phyloP scores from a whole-genome alignment of 2,113 vertebrate species.

The Hemiprocne comata region DNA sequence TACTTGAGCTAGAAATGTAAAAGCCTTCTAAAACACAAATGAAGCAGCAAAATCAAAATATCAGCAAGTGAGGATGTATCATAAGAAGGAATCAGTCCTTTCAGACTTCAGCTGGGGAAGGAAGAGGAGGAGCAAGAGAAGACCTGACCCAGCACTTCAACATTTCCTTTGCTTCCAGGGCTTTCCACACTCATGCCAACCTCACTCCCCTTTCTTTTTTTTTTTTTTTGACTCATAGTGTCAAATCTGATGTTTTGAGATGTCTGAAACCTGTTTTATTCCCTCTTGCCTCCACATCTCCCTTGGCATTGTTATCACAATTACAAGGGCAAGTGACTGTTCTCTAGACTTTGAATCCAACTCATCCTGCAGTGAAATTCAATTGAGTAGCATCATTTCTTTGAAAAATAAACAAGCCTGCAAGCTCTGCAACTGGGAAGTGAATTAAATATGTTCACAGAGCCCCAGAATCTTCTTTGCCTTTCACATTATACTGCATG shows the following conservation, averaged over 20 bases:
- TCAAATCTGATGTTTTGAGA: background rate
- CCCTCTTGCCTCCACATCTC: background rate
- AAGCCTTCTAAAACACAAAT: constrained; percentile 56
- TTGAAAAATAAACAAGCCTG: constrained; percentile 62
- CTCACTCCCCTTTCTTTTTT: background rate
- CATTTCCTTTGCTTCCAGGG: background rate
- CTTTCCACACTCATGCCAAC: background rate
- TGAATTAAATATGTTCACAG: constrained; percentile 56
- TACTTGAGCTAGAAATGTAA: constrained; percentile 55
- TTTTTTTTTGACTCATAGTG: background rate
- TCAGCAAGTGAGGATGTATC: background rate
- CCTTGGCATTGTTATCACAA: constrained; percentile 33
- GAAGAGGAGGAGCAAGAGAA: constrained; percentile 1
- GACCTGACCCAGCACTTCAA: background rate
- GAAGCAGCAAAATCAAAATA: background rate
- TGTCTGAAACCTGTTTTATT: background rate
- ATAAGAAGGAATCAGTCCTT: background rate
- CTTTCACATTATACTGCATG: constrained; percentile 34
- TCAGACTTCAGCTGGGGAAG: background rate
- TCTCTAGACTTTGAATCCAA: constrained; percentile 4
- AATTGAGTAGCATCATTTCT: background rate
- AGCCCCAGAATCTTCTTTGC: constrained; percentile 32
- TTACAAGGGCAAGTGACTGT: constrained; percentile 43
- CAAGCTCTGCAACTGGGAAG: constrained; percentile 32
- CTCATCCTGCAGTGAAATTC: constrained; percentile 49